Evolutionary conservation across 1,140 invertebrate species (phyloP), one percentile per base, ranked within the genome.

Genomic region (Penaeus vannamei): DNA sequence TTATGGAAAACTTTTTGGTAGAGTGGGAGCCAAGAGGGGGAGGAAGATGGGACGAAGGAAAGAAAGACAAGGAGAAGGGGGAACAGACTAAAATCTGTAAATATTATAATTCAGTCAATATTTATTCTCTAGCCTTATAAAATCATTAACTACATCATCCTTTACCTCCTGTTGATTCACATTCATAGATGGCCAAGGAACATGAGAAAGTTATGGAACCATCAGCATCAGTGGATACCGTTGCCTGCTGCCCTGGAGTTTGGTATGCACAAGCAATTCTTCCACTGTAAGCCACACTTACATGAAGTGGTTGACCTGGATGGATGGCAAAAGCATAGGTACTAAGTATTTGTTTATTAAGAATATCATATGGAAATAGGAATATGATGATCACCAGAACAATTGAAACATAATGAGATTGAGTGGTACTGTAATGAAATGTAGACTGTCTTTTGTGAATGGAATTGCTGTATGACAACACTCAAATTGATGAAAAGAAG

Each of bases 221-320:
- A 36, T 91, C 86, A 46, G 29, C n/a, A 36, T 32, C 64, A 3
- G 83, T 36, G 12, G 79, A 64, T 19, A 90, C 72, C 12, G 46
- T 32, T 0, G 76, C 23, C 19, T 85, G 72, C 17, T 80, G 81
- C 29, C 64, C 32, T 14, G 82, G 83, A 22, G 85, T 86, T 64
- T 88, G 98, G 93, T 99, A 99, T 0, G 98, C 98, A 93, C 98
- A 98, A 0, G 99, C 98, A 79, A 99, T 96, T 32, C 99, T 95
- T 0, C 98, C 98, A 91, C 97, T 99, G 93, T 99, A 99, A 0
- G 98, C 98, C 87, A 98, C 98, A 92, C 97, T 98, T 86, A 99
- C 97, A 93, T 98, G 97, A 12, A 99, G 94, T 1, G 97, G 97
- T 92, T 92, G 81, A 90, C 93, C 91, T 90, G 72, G 26, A n/a